Conservation (phyloP, 2,888 invertebrate genomes). For the Noctua fimbriata region DNA sequence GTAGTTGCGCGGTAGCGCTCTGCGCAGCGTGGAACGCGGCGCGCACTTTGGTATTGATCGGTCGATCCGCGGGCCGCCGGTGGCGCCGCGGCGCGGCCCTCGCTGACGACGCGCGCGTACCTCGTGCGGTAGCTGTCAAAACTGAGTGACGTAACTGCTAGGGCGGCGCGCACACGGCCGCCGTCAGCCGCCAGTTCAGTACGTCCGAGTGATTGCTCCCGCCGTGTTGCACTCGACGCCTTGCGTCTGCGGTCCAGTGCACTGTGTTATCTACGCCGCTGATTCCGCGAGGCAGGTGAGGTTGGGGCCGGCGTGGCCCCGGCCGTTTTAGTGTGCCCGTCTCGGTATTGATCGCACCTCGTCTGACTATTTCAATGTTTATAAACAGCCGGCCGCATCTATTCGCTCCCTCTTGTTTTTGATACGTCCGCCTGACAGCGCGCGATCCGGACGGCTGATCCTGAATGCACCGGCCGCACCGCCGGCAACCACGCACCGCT, state of each 20-base stretch:
- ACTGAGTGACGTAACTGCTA: slow-evolving; percentile 83
- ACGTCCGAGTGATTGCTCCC: slow-evolving; percentile 77
- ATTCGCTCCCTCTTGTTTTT: slow-evolving; percentile 84
- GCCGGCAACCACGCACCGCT: slow-evolving; percentile 71
- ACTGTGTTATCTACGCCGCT: slow-evolving; percentile 74
- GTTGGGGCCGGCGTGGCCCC: slow-evolving; percentile 81
- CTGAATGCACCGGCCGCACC: slow-evolving; percentile 78
- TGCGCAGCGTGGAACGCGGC: slow-evolving; percentile 60
- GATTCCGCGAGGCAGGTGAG: slow-evolving; percentile 81
- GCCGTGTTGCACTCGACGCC: slow-evolving; percentile 72
- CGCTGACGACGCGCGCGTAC: slow-evolving; percentile 62
- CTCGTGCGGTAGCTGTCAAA: slow-evolving; percentile 82
- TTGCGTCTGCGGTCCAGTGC: slow-evolving; percentile 74
- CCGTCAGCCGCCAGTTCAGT: slow-evolving; percentile 82
- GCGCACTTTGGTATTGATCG: slow-evolving; percentile 72
- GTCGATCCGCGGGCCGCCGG: slow-evolving; percentile 74
- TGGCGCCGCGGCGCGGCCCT: slow-evolving; percentile 78
- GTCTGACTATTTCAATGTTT: slow-evolving; percentile 85
- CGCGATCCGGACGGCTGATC: slow-evolving; percentile 76
- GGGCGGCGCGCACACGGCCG: slow-evolving; percentile 84
- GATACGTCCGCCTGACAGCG: slow-evolving; percentile 77
- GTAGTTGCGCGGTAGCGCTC: slow-evolving; percentile 57
- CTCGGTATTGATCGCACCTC: slow-evolving; percentile 84
- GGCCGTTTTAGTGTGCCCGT: slow-evolving; percentile 75
- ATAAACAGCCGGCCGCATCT: slow-evolving; percentile 88